Evolutionary conservation across 2,113 vertebrate genomes (phyloP).

Genomic region (Rhinogobius similis): DNA sequence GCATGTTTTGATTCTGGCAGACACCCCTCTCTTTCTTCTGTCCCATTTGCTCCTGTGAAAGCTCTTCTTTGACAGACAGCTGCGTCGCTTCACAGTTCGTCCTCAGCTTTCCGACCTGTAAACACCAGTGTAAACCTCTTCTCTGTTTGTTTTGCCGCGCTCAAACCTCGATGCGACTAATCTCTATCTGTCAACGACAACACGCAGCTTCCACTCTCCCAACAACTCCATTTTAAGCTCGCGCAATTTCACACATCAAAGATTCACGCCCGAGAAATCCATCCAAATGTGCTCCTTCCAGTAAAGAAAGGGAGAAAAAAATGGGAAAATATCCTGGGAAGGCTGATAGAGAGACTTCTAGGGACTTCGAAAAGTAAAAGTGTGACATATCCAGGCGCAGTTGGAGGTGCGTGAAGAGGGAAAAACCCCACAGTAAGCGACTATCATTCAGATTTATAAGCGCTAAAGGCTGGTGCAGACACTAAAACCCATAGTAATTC

Average conservation of each 20-base stretch:
- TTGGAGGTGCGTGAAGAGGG: constrained; percentile 28
- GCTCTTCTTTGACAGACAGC: neutral
- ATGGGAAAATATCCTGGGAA: constrained; percentile 8
- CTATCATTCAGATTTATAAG: neutral
- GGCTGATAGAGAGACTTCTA: constrained; percentile 18
- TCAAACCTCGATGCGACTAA: constrained; percentile 25
- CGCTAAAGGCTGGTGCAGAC: neutral
- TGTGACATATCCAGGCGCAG: constrained; percentile 36
- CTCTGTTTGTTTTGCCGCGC: constrained; percentile 14
- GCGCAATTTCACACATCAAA: constrained; percentile 70
- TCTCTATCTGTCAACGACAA: constrained; percentile 17
- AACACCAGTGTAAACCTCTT: neutral
- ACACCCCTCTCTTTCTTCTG: neutral
- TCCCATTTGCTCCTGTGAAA: neutral
- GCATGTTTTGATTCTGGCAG: neutral
- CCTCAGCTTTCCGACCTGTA: neutral
- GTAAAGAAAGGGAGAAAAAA: constrained; percentile 19
- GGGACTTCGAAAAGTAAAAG: constrained; percentile 16
- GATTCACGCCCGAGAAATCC: constrained; percentile 54
- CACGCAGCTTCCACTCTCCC: constrained; percentile 45
- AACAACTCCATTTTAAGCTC: constrained; percentile 56
- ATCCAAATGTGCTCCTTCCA: constrained; percentile 21
- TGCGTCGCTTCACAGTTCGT: neutral
- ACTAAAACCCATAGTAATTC: constrained; percentile 14
- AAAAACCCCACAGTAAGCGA: constrained; percentile 12